phyloP scores from a whole-genome alignment of 2,888 invertebrate genomes.

The Coelinius sp. region DNA sequence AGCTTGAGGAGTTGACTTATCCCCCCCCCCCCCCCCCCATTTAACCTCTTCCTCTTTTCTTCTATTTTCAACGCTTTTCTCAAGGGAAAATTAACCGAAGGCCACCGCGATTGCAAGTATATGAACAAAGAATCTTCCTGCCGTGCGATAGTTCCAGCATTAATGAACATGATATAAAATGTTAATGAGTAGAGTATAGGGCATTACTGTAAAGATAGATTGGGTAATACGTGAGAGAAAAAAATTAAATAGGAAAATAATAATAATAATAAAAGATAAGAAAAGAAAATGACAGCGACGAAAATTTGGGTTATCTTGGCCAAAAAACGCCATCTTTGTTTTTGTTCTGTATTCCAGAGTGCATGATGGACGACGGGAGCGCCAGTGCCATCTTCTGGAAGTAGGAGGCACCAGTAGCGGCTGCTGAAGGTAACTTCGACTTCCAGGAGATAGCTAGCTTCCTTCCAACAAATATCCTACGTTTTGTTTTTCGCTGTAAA shows the following conservation, averaged over 20 bases:
- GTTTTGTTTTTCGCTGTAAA: slow-evolving; percentile 63
- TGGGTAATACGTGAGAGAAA: slow-evolving; percentile 30
- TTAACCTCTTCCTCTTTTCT: neutral
- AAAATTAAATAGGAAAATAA: slow-evolving; percentile 11
- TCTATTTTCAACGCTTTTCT: slow-evolving; percentile 4
- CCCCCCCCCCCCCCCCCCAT: neutral
- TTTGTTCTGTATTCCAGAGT: slow-evolving; percentile 77
- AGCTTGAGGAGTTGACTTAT: slow-evolving; percentile 18
- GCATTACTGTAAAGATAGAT: slow-evolving; percentile 26
- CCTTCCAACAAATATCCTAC: slow-evolving; percentile 62
- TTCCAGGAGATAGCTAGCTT: slow-evolving; percentile 76
- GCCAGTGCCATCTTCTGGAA: slow-evolving; percentile 76
- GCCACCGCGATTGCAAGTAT: neutral
- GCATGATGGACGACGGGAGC: slow-evolving; percentile 73
- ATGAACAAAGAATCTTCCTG: neutral
- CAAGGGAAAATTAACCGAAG: slow-evolving; percentile 21
- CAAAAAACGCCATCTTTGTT: slow-evolving; percentile 73
- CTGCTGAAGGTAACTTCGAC: slow-evolving; percentile 74
- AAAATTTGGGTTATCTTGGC: slow-evolving; percentile 53
- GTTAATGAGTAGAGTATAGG: neutral
- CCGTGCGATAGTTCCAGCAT: slow-evolving; percentile 14
- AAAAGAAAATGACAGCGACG: slow-evolving; percentile 47
- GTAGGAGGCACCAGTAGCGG: slow-evolving; percentile 74
- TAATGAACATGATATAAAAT: slow-evolving; percentile 1
- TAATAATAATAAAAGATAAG: slow-evolving; percentile 5